phyloP scores from a whole-genome alignment of 2,113 vertebrate species.

The Ptilonorhynchus violaceus region DNA sequence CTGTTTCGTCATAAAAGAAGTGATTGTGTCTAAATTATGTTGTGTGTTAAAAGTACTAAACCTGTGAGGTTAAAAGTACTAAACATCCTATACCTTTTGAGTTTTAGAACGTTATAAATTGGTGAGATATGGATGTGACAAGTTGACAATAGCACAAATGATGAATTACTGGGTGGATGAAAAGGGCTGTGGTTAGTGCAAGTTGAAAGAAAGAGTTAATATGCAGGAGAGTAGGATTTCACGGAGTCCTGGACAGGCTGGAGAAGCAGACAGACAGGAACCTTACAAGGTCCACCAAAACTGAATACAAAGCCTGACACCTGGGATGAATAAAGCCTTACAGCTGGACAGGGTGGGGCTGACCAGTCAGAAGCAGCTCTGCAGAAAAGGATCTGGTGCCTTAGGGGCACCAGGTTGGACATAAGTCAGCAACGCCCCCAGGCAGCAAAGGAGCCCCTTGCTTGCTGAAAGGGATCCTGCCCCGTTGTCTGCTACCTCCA shows the following conservation, averaged over 20 bases:
- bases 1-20: neutral
- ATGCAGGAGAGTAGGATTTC: neutral
- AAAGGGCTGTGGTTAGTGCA: neutral
- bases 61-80: neutral
- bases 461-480: neutral
- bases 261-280: neutral
- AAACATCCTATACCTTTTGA: neutral
- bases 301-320: neutral
- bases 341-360: neutral
- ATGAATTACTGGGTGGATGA: rapidly evolving
- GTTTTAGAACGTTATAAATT: neutral
- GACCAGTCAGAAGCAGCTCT: neutral
- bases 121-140: neutral
- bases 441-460: neutral
- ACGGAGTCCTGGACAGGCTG: neutral
- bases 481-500: neutral
- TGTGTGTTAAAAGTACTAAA: neutral
- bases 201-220: neutral
- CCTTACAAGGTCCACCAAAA: neutral
- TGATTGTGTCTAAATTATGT: rapidly evolving
- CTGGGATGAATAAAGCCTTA: neutral
- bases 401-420: too few relatives aligned
- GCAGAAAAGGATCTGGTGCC: neutral
- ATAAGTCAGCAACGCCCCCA: rapidly evolving
- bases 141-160: rapidly evolving